Percentiles rank a stretch among this genome's conserved stretches.
These are phyloP conservation scores for Aradophagus sp. DNA, from an alignment of 1,140 invertebrate species.

Conservation along the genomic window DNA sequence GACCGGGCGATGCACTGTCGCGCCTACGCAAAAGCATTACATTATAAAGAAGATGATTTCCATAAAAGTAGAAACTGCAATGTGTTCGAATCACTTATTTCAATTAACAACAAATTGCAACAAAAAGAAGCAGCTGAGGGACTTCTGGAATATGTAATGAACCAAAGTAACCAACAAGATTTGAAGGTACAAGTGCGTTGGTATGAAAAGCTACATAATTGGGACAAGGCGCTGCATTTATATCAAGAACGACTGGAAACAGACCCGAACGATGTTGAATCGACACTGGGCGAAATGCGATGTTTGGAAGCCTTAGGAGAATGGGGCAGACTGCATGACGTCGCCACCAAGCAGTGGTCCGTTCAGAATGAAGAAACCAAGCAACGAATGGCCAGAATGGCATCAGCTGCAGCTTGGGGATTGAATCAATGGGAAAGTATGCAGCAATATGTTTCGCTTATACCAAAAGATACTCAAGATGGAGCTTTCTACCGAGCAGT, in stretches of 20 bases:
- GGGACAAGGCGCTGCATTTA: slow-evolving; percentile 94
- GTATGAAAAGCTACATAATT: slow-evolving; percentile 99
- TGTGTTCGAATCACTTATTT: slow-evolving; percentile 94
- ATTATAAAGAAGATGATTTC: slow-evolving; percentile 99
- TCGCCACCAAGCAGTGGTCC: slow-evolving; percentile 86
- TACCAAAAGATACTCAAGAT: slow-evolving; percentile 93
- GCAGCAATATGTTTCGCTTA: slow-evolving; percentile 89
- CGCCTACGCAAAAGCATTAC: slow-evolving; percentile 95
- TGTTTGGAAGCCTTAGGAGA: slow-evolving; percentile 97
- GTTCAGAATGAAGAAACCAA: slow-evolving; percentile 81
- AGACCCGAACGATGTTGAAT: slow-evolving; percentile 83
- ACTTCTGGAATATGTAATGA: slow-evolving; percentile 91
- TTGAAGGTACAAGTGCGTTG: slow-evolving; percentile 94
- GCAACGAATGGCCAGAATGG: slow-evolving; percentile 91
- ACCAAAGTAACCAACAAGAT: slow-evolving; percentile 79
- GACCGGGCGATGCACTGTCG: slow-evolving; percentile 89
- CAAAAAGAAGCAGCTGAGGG: slow-evolving; percentile 98
- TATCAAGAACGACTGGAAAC: slow-evolving; percentile 84
- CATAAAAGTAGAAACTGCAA: slow-evolving; percentile 78
- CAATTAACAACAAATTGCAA: slow-evolving; percentile 99
- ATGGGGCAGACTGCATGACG: slow-evolving; percentile 91
- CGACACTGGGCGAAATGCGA: slow-evolving; percentile 94
- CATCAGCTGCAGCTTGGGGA: slow-evolving; percentile 96
- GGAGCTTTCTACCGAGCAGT: slow-evolving; percentile 97
- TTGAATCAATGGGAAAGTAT: slow-evolving; percentile 94